Evolutionary conservation across 2,797 vertebrate species (phyloP).

Genomic region (Pyrocephalus nanus): DNA sequence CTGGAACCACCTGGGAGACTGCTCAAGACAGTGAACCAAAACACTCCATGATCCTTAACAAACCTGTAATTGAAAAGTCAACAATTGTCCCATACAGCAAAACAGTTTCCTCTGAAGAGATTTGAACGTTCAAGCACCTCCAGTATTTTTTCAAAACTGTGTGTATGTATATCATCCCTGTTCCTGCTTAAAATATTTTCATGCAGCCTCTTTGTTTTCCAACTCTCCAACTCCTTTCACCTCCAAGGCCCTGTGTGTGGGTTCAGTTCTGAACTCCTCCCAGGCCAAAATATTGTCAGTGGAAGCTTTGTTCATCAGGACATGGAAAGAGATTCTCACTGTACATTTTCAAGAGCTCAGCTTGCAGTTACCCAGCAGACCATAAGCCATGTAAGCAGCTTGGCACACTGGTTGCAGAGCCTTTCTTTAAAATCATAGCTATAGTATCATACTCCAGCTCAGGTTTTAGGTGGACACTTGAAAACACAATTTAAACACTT

Average conservation of each 20-base stretch:
- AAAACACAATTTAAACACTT: background rate
- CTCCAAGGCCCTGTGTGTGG: background rate
- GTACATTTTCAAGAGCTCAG: background rate
- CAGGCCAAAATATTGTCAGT: background rate
- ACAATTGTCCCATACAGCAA: background rate
- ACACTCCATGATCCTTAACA: constrained; percentile 29
- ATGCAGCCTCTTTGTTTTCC: background rate
- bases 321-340: background rate
- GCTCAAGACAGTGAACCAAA: constrained; percentile 50
- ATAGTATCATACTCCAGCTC: background rate
- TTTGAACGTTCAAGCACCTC: background rate
- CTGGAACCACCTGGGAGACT: constrained; percentile 9
- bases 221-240: background rate
- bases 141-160: background rate
- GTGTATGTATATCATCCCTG: background rate
- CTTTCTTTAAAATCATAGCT: background rate
- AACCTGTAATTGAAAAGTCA: constrained; percentile 48
- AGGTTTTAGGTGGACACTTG: background rate
- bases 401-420: background rate
- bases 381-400: background rate
- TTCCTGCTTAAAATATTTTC: background rate
- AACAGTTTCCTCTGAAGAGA: constrained; percentile 9
- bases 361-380: background rate
- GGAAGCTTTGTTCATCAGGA: background rate
- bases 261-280: background rate